These are phyloP conservation scores for Temnothorax ravouxi DNA, from an alignment of 2,888 invertebrate species.

Conservation along the genomic window DNA sequence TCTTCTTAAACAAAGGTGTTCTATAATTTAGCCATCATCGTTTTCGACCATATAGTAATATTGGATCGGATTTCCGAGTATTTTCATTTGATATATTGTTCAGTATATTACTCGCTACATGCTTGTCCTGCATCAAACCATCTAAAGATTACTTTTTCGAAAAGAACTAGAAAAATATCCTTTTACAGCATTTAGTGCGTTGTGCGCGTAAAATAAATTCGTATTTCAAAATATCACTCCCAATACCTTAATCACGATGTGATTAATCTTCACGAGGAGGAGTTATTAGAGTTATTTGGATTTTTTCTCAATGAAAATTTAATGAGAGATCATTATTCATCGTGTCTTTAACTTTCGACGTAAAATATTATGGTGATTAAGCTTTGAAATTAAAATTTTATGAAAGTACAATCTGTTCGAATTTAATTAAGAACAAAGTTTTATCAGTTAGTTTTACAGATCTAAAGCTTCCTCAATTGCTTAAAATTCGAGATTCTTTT, in stretches of 20 bases:
- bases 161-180: neutral
- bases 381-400: slow-evolving; percentile 29
- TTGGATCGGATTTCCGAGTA: neutral
- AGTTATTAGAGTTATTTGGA: slow-evolving; percentile 3
- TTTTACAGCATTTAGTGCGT: neutral
- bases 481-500: slow-evolving; percentile 17
- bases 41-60: neutral
- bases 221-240: neutral
- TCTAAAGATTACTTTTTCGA: neutral
- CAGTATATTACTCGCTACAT: neutral
- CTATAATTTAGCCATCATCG: slow-evolving; percentile 26
- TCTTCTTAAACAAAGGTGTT: slow-evolving; percentile 6
- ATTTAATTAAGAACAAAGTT: slow-evolving; percentile 40
- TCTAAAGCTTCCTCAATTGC: neutral
- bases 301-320: slow-evolving; percentile 12
- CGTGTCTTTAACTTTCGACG: neutral
- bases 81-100: neutral
- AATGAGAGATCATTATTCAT: slow-evolving; percentile 17
- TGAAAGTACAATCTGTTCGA: slow-evolving; percentile 17
- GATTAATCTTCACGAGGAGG: slow-evolving; percentile 9
- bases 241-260: no score
- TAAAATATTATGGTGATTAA: slow-evolving; percentile 25
- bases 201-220: neutral
- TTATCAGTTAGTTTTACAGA: neutral
- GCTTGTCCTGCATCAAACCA: neutral